Percentiles rank a stretch among this genome's conserved stretches.
phyloP scores from a whole-genome alignment of 1,140 invertebrate species.

The Vollenhovia emeryi region DNA sequence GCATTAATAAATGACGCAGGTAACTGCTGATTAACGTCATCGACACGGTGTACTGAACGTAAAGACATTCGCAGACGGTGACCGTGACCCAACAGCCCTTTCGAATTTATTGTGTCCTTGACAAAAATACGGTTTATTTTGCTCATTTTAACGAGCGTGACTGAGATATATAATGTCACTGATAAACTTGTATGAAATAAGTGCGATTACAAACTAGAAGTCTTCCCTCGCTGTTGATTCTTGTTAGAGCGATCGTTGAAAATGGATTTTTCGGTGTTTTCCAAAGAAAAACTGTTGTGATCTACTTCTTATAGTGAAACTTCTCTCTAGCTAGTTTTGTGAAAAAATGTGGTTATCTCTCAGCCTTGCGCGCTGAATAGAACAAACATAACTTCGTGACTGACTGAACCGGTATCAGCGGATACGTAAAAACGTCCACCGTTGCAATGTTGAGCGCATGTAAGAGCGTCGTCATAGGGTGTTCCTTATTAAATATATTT shows the following conservation, averaged over 20 bases:
- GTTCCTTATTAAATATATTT: not conserved
- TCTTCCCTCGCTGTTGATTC: not conserved
- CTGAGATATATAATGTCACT: not conserved
- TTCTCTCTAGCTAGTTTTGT: not conserved
- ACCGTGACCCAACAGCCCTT: slow-evolving; percentile 67
- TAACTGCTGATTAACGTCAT: slow-evolving; percentile 53
- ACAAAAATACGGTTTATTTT: slow-evolving; percentile 33
- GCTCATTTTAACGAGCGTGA: slow-evolving; percentile 1
- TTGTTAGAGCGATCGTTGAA: not conserved
- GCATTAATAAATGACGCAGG: slow-evolving; percentile 2
- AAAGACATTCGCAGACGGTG: slow-evolving; percentile 45
- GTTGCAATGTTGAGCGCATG: not conserved
- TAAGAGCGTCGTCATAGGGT: not conserved
- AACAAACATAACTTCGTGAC: slow-evolving; percentile 6
- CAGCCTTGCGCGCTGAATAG: not conserved
- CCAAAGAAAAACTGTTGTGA: not conserved
- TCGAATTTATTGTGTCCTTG: slow-evolving; percentile 66
- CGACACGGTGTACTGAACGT: slow-evolving; percentile 10
- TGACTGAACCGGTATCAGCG: slow-evolving; percentile 32
- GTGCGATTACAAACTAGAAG: not conserved
- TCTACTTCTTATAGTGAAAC: not conserved
- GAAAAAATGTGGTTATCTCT: not conserved
- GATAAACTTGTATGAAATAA: not conserved
- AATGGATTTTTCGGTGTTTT: not conserved
- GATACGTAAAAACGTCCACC: slow-evolving; percentile 1